phyloP scores from a whole-genome alignment of 2,888 invertebrate genomes.

The Zaprionus lineosus region DNA sequence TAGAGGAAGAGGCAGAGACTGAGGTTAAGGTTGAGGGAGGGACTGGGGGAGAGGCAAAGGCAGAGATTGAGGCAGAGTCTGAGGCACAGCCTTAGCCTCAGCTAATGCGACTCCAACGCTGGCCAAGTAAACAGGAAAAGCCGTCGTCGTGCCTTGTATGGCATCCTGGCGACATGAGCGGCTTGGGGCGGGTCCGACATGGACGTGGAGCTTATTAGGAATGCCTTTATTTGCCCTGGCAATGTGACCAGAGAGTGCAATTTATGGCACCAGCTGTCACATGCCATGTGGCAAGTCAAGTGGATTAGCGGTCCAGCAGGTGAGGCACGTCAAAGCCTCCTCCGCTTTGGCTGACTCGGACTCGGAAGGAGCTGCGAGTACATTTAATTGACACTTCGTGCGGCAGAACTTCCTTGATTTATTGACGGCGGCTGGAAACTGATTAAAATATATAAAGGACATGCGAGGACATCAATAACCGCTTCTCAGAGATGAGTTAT shows the following conservation, averaged over 20 bases:
- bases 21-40: too few relatives aligned
- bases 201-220: conserved; percentile 37
- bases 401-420: background rate
- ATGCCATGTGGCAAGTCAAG: conserved; percentile 20
- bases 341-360: conserved; percentile 7
- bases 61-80: too few relatives aligned
- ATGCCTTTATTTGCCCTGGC: conserved; percentile 31
- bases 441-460: too few relatives aligned
- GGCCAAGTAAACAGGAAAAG: conserved; percentile 39
- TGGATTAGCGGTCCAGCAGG: conserved; percentile 14
- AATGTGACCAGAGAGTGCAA: conserved; percentile 6
- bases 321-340: conserved; percentile 6
- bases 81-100: too few relatives aligned
- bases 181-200: conserved; percentile 4
- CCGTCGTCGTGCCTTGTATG: conserved; percentile 49
- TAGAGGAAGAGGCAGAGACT: too few relatives aligned
- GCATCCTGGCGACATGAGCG: conserved; percentile 22
- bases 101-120: conserved; percentile 24
- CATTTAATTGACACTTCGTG: conserved; percentile 24
- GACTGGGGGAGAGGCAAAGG: too few relatives aligned
- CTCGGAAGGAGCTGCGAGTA: background rate
- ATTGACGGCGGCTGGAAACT: background rate
- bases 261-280: conserved; percentile 14
- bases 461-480: too few relatives aligned
- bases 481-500: too few relatives aligned